Evolutionary conservation across 2,113 vertebrate genomes (phyloP).

Genomic region (Solenodon paradoxus): DNA sequence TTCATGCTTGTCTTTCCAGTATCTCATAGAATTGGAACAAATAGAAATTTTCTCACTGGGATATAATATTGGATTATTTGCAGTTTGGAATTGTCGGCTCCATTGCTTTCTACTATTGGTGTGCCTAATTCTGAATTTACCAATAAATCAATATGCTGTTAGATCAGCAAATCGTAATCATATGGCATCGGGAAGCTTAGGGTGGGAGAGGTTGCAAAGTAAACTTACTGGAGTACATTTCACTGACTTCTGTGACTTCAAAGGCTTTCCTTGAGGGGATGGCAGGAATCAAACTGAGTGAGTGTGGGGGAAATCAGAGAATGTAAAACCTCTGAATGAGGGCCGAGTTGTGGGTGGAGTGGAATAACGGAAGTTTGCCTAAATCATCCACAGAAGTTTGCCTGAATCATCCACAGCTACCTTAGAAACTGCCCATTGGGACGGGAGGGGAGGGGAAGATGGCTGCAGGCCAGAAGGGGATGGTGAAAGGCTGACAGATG

Average conservation of each 20-base stretch:
- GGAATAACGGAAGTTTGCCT: background rate
- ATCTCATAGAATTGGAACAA: conserved; percentile 18
- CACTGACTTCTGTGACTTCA: background rate
- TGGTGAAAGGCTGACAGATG: conserved; percentile 70
- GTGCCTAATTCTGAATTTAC: conserved; percentile 9
- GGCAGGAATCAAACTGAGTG: background rate
- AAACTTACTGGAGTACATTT: background rate
- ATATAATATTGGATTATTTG: conserved; percentile 41
- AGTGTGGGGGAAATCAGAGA: background rate
- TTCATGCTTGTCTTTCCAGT: background rate
- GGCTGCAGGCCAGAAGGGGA: conserved; percentile 34
- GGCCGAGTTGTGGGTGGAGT: background rate
- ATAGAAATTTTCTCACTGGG: background rate
- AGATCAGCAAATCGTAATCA: conserved; percentile 27
- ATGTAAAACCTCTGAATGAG: background rate
- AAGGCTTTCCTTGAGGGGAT: background rate
- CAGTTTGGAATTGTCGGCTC: conserved; percentile 3
- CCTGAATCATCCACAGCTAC: background rate
- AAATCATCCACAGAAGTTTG: conserved; percentile 11
- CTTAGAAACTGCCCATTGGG: background rate
- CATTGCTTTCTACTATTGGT: background rate
- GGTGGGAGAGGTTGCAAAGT: background rate
- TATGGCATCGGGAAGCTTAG: background rate
- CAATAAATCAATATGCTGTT: background rate
- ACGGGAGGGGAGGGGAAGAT: background rate